Percentiles rank a stretch among this genome's conserved stretches.
Conservation (phyloP, 2,888 invertebrate genomes). For the Drosophila sordidula region DNA sequence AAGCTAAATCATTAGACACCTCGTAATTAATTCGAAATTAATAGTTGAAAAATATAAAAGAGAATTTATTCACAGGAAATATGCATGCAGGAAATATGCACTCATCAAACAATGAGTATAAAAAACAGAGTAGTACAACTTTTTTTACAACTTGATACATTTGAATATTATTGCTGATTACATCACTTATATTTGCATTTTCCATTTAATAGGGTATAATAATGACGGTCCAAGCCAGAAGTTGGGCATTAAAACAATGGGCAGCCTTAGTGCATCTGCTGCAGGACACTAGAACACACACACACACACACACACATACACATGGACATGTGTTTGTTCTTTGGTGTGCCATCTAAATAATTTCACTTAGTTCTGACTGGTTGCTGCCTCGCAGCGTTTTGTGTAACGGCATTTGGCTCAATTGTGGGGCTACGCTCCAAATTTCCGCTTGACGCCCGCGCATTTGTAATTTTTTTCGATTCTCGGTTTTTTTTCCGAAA, state of each 20-base stretch:
- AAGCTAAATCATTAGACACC: no score
- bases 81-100: no score
- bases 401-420: constrained; percentile 48
- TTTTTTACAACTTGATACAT: not conserved
- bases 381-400: constrained; percentile 35
- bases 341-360: constrained; percentile 51
- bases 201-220: constrained; percentile 26
- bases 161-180: no score
- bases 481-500: constrained; percentile 6
- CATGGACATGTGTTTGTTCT: constrained; percentile 14
- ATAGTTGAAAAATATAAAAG: not conserved
- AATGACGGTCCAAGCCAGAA: constrained; percentile 11
- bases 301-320: constrained; percentile 1
- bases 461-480: constrained; percentile 45
- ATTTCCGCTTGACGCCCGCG: constrained; percentile 25
- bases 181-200: not conserved
- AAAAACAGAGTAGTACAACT: no score
- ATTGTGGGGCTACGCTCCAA: constrained; percentile 28
- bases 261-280: constrained; percentile 50
- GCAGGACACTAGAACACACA: constrained; percentile 38
- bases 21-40: not conserved
- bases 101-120: no score
- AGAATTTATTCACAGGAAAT: not conserved
- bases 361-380: constrained; percentile 46
- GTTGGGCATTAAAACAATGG: constrained; percentile 64